Conservation (phyloP, 2,888 invertebrate genomes). For the Protophormia terraenovae region DNA sequence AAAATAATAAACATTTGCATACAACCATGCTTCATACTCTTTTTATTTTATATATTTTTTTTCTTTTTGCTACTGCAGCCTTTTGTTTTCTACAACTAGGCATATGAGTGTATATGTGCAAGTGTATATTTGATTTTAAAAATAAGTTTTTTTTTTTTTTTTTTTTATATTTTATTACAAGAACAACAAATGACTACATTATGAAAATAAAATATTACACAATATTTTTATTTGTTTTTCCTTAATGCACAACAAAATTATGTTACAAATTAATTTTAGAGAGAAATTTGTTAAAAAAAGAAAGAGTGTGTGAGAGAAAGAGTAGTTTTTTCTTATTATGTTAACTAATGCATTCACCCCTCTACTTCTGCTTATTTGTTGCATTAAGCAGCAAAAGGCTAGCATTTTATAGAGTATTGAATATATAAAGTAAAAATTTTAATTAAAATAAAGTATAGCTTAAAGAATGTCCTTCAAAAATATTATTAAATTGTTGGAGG, state of each 20-base stretch:
- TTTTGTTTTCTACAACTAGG: background rate
- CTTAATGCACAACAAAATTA: constrained; percentile 19
- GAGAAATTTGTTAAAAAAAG: background rate
- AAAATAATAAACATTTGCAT: constrained; percentile 66
- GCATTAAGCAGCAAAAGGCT: no score
- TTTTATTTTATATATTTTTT: background rate
- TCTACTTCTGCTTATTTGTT: no score
- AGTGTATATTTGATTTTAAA: constrained; percentile 3
- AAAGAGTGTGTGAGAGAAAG: background rate
- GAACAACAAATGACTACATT: constrained; percentile 22
- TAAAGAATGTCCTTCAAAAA: no score
- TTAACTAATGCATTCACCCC: no score
- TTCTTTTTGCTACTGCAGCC: background rate
- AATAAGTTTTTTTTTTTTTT: constrained; percentile 6
- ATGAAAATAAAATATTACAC: constrained; percentile 16
- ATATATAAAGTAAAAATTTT: no score
- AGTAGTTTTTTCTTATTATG: no score
- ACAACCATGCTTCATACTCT: constrained; percentile 41
- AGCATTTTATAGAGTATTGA: no score
- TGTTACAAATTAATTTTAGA: constrained; percentile 57
- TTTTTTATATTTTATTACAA: background rate
- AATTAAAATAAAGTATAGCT: no score
- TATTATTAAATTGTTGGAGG: no score
- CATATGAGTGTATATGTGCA: background rate
- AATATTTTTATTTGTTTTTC: constrained; percentile 32